phyloP scores from a whole-genome alignment of 2,888 invertebrate species.

The Cheilosia grossa region DNA sequence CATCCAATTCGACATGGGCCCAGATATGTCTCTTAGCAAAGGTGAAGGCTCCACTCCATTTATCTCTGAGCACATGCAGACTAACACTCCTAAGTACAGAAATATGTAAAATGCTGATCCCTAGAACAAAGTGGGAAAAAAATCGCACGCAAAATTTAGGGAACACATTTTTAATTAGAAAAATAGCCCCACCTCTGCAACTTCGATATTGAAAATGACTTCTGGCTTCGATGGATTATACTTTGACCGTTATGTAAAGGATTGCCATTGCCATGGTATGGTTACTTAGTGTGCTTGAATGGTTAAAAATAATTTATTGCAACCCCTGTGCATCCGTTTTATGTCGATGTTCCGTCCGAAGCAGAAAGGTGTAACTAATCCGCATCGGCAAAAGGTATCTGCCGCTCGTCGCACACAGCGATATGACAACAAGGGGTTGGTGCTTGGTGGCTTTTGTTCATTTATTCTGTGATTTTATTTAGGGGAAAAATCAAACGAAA shows the following conservation, averaged over 20 bases:
- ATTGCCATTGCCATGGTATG: slow-evolving; percentile 16
- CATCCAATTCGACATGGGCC: no score
- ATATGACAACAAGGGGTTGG: slow-evolving; percentile 25
- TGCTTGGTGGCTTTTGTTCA: slow-evolving; percentile 43
- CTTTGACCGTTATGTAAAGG: slow-evolving; percentile 17
- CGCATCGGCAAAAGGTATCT: slow-evolving; percentile 58
- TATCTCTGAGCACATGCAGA: no score
- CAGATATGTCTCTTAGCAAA: no score
- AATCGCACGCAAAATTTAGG: background rate
- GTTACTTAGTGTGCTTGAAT: slow-evolving; percentile 35
- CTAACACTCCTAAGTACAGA: no score
- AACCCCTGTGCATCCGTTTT: slow-evolving; percentile 51
- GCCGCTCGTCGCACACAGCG: slow-evolving; percentile 37
- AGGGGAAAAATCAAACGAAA: slow-evolving; percentile 57
- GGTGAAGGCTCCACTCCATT: no score
- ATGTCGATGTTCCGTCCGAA: slow-evolving; percentile 45
- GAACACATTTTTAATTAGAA: slow-evolving; percentile 34
- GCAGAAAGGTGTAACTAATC: slow-evolving; percentile 74
- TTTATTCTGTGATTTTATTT: slow-evolving; percentile 55
- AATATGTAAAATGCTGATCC: no score
- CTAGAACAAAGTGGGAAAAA: background rate
- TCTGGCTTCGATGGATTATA: slow-evolving; percentile 49
- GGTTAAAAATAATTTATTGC: slow-evolving; percentile 62
- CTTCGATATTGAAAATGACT: slow-evolving; percentile 20
- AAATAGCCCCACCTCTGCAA: background rate